Conservation (phyloP, 2,888 invertebrate species). For the Polia nebulosa region DNA sequence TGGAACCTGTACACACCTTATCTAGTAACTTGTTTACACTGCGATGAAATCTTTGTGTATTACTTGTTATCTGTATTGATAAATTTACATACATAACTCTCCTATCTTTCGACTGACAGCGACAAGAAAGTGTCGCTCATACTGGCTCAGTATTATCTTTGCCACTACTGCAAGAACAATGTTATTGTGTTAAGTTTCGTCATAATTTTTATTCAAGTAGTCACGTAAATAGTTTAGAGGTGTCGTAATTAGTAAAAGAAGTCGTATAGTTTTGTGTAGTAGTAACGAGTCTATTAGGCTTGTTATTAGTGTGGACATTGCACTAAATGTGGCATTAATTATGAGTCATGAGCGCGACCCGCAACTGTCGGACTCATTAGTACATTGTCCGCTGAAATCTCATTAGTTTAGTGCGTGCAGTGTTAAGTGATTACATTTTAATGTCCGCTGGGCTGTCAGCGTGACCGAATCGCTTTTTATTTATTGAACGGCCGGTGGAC, state of each 20-base stretch:
- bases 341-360: conserved; percentile 85
- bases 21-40: conserved; percentile 78
- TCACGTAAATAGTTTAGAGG: conserved; percentile 67
- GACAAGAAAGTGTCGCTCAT: conserved; percentile 83
- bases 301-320: conserved; percentile 77
- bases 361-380: conserved; percentile 85
- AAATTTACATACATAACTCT: conserved; percentile 85
- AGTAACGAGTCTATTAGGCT: conserved; percentile 64
- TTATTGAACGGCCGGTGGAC: conserved; percentile 74
- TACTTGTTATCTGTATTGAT: conserved; percentile 89
- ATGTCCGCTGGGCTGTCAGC: conserved; percentile 79
- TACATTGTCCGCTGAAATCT: conserved; percentile 87
- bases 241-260: conserved; percentile 68
- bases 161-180: conserved; percentile 76
- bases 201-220: conserved; percentile 68
- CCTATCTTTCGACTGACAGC: conserved; percentile 83
- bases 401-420: conserved; percentile 89
- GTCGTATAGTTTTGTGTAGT: conserved; percentile 70
- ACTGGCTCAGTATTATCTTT: conserved; percentile 84
- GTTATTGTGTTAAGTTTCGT: conserved; percentile 69
- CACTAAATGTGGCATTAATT: conserved; percentile 82
- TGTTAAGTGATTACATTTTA: conserved; percentile 89
- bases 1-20: conserved; percentile 67
- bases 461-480: conserved; percentile 80
- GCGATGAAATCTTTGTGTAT: conserved; percentile 82